Evolutionary conservation across 2,888 invertebrate genomes (phyloP).

Genomic region (Eurytoma californica): DNA sequence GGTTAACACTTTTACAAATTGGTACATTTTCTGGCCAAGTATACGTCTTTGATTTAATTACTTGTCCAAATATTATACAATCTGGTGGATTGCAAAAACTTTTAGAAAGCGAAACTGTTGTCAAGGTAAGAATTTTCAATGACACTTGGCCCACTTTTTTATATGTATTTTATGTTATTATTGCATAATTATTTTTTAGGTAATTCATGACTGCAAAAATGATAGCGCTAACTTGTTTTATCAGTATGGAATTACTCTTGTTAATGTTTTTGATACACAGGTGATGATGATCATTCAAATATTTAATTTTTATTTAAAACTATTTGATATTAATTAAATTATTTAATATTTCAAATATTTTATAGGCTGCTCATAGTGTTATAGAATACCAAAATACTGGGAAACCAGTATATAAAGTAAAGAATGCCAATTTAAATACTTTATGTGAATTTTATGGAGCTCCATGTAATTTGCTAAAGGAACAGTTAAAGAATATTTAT

Average conservation of each 20-base stretch:
- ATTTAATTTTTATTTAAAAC: not conserved
- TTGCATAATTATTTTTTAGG: conserved; percentile 73
- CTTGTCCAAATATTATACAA: conserved; percentile 86
- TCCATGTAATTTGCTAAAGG: conserved; percentile 92
- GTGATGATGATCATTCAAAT: conserved; percentile 68
- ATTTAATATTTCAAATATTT: conserved; percentile 8
- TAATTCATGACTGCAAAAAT: conserved; percentile 94
- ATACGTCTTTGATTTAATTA: conserved; percentile 91
- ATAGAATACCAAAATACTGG: conserved; percentile 92
- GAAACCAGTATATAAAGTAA: conserved; percentile 95
- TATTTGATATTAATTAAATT: not conserved
- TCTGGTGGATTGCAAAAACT: conserved; percentile 87
- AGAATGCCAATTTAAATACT: conserved; percentile 93
- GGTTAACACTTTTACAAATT: conserved; percentile 90
- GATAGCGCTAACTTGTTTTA: conserved; percentile 91
- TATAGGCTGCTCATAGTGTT: conserved; percentile 90
- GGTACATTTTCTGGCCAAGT: conserved; percentile 89
- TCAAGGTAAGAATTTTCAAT: conserved; percentile 80
- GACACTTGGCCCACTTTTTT: not conserved
- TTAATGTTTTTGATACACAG: conserved; percentile 94
- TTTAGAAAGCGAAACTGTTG: conserved; percentile 86
- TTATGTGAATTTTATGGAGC: conserved; percentile 93
- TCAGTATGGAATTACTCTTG: conserved; percentile 89
- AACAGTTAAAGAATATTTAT: conserved; percentile 91
- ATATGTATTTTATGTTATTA: conserved; percentile 7